These are phyloP conservation scores for Nycticorax nycticorax DNA, from an alignment of 2,113 vertebrate genomes.

Conservation along the genomic window DNA sequence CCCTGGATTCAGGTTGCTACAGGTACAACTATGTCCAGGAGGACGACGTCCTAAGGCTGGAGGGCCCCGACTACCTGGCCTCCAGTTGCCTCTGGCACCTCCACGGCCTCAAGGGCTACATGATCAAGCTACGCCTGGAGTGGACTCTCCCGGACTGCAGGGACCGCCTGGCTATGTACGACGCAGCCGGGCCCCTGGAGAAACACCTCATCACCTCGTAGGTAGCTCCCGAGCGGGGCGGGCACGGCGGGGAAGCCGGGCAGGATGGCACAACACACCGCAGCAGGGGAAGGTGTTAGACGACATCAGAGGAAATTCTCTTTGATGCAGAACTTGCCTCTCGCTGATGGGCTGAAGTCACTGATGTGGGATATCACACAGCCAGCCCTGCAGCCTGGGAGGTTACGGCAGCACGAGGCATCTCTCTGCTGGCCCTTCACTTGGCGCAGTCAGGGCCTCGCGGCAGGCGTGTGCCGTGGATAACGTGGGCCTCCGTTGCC, in stretches of 20 bases:
- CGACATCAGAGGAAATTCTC: not conserved
- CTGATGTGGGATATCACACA: not conserved
- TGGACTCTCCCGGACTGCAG: constrained; percentile 87
- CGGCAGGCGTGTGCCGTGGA: not conserved
- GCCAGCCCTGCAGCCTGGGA: not conserved
- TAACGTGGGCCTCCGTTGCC: not conserved
- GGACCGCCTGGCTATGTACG: constrained; percentile 87
- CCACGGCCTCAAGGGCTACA: constrained; percentile 74
- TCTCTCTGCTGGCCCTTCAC: not conserved
- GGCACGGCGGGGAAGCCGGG: not conserved
- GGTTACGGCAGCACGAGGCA: not conserved
- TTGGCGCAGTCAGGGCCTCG: not conserved
- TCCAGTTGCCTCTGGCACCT: constrained; percentile 92
- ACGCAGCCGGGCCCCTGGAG: constrained; percentile 77
- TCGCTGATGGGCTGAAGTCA: not conserved
- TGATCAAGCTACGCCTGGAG: constrained; percentile 86
- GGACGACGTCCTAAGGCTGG: constrained; percentile 68
- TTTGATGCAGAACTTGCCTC: constrained; percentile 11
- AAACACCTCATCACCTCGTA: constrained; percentile 89
- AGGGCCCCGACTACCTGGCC: constrained; percentile 80
- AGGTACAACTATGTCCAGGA: constrained; percentile 79
- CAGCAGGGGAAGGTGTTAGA: constrained; percentile 36
- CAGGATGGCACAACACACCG: not conserved
- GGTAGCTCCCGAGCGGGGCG: constrained; percentile 57
- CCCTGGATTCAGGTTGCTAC: constrained; percentile 83